Base-by-base conservation (phyloP, 2,888 invertebrate genomes). In the Halictus ligatus region DNA sequence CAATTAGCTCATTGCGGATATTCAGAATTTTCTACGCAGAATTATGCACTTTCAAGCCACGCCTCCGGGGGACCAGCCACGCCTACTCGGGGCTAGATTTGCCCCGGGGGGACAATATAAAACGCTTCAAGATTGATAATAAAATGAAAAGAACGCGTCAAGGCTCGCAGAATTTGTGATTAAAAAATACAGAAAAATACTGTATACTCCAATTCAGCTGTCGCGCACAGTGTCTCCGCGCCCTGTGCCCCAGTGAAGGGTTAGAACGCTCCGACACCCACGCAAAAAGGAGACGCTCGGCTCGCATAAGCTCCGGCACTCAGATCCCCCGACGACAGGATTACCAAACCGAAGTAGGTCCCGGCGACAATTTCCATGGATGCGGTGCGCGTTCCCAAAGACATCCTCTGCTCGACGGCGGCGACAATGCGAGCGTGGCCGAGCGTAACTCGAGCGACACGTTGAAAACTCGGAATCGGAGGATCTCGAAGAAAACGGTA, bases 401-500 rank as follows among this genome's bases (percentile, higher is more conserved):
- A 5, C 35, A 12, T 21, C 40, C 40, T 21, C 15, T 2, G 64
- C 7, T 29, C 64, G 25, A 25, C 29, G 29, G 29, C 29, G 7
- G 64, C 64, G 29, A 29, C 12, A 29, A 64, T 64, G 64, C 64
- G 64, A 64, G 64, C 25, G 25, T 29, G 60, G 60, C n/a, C 60
- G 60, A 60, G 60, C 25, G 60, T 6, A 25, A 15, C 60, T 60
- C 60, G 60, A 64, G 64, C 64, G 15, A 25, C 29, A 15, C 29
- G 29, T 29, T 29, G 25, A 4, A 21, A n/a, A 58, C 29, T 67
- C 35, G 48, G 43, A 43, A 71, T 72, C 69, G 74, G 15, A 77
- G 58, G 78, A 79, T 81, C 86, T 86, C 74, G 58, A 79, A 21
- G 35, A 69, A 21, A 76, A 75, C 80, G 67, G 86, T 80, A 86